Percentiles rank a stretch among this genome's conserved stretches.
These are phyloP conservation scores for Macrophya annulata DNA, from an alignment of 2,888 invertebrate genomes.

Conservation along the genomic window DNA sequence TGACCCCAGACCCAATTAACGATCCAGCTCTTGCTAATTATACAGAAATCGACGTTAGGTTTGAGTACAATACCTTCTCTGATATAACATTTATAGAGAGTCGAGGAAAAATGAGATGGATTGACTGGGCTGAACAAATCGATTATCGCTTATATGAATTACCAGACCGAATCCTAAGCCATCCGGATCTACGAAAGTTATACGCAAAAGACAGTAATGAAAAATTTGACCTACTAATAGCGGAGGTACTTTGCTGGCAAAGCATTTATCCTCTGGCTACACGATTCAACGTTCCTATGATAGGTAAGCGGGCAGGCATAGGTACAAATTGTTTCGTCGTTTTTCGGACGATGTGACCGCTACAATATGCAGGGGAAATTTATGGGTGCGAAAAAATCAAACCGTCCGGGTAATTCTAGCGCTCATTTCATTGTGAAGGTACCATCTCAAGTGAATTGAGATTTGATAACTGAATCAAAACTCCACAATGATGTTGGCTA, in stretches of 20 bases:
- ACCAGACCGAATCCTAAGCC: neutral
- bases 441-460: neutral
- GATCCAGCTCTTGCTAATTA: conserved; percentile 58
- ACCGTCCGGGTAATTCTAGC: neutral
- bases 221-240: conserved; percentile 60
- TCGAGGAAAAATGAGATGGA: neutral
- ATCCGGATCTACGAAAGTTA: conserved; percentile 61
- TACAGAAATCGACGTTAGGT: conserved; percentile 58
- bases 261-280: conserved; percentile 51
- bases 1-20: conserved; percentile 62
- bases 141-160: neutral
- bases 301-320: conserved; percentile 58
- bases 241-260: conserved; percentile 12
- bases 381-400: neutral
- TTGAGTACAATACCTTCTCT: neutral
- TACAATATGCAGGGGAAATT: too few species aligned
- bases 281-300: conserved; percentile 58
- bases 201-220: conserved; percentile 61
- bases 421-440: neutral
- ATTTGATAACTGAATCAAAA: neutral
- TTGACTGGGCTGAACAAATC: neutral
- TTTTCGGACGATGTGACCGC: too few species aligned
- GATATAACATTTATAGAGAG: neutral
- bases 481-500: too few species aligned
- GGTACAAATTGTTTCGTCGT: neutral